These are phyloP conservation scores for Gallinago paraguaiae DNA, from an alignment of 2,113 vertebrate genomes.

Conservation along the genomic window DNA sequence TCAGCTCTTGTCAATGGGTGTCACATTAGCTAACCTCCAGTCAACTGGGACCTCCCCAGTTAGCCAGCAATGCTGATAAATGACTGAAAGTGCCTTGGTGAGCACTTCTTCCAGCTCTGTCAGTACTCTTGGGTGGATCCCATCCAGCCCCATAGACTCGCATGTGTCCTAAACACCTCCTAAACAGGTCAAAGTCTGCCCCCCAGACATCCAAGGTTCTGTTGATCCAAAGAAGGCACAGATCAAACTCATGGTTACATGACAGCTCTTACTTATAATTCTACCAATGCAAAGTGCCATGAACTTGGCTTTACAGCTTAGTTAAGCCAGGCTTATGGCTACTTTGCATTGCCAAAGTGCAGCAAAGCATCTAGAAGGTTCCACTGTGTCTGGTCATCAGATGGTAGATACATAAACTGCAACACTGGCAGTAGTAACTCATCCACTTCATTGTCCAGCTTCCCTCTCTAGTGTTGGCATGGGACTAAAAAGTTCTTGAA, in stretches of 20 bases:
- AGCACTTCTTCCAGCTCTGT: not conserved
- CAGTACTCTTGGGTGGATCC: not conserved
- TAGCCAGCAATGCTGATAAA: not conserved
- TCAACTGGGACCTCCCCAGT: not conserved
- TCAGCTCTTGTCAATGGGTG: not conserved
- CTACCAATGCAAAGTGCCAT: not conserved
- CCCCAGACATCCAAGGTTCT: not conserved
- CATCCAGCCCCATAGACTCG: not conserved
- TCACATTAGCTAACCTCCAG: not conserved
- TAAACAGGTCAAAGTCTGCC: not conserved
- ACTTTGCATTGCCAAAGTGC: not conserved
- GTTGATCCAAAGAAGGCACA: not conserved
- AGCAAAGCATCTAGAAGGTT: not conserved
- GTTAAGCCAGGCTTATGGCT: not conserved
- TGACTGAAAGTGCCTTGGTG: not conserved
- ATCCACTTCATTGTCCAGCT: not conserved
- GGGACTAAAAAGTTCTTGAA: not conserved
- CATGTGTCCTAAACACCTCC: too few species aligned
- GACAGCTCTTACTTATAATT: not conserved
- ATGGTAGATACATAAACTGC: not conserved
- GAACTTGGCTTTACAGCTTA: not conserved
- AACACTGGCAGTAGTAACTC: not conserved
- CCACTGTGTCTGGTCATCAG: not conserved
- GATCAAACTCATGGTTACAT: not conserved
- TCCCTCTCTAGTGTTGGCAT: not conserved